Conservation (phyloP, 23 tunicate species). For the Halocynthia aurantium region DNA sequence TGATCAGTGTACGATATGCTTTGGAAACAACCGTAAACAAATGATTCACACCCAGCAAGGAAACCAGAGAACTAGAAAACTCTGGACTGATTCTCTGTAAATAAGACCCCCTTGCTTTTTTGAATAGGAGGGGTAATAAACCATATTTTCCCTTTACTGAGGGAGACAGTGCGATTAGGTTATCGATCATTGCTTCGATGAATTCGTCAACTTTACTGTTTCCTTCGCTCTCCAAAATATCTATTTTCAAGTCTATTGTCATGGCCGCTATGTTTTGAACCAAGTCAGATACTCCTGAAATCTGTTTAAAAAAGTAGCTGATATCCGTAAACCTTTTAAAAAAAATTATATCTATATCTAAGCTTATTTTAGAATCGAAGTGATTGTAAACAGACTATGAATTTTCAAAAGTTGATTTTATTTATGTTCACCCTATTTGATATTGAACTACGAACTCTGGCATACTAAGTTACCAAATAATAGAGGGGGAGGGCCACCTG, state of each 20-base stretch:
- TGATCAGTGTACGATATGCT: slow-evolving; percentile 23
- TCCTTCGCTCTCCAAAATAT: neutral
- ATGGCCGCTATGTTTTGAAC: slow-evolving; percentile 12
- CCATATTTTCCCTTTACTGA: slow-evolving; percentile 61
- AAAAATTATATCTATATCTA: no score
- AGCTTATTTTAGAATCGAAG: no score
- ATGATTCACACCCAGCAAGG: slow-evolving; percentile 45
- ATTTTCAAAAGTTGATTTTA: slow-evolving; percentile 7
- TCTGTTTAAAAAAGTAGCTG: slow-evolving; percentile 15
- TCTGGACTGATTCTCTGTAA: slow-evolving; percentile 19
- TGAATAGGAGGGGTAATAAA: slow-evolving; percentile 22
- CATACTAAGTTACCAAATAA: no score
- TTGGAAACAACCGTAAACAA: slow-evolving; percentile 33
- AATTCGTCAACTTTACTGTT: neutral
- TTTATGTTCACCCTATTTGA: neutral
- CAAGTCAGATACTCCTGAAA: slow-evolving; percentile 40
- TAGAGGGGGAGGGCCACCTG: no score
- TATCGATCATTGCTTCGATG: slow-evolving; percentile 9
- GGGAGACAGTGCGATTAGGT: slow-evolving; percentile 29
- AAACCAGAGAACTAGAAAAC: slow-evolving; percentile 16
- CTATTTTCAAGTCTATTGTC: no score
- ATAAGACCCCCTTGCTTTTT: slow-evolving; percentile 13
- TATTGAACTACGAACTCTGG: neutral
- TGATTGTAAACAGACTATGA: no score
- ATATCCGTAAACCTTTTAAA: no score